Evolutionary conservation across 2,797 vertebrate species (phyloP).

Genomic region (Heterohyrax brucei): DNA sequence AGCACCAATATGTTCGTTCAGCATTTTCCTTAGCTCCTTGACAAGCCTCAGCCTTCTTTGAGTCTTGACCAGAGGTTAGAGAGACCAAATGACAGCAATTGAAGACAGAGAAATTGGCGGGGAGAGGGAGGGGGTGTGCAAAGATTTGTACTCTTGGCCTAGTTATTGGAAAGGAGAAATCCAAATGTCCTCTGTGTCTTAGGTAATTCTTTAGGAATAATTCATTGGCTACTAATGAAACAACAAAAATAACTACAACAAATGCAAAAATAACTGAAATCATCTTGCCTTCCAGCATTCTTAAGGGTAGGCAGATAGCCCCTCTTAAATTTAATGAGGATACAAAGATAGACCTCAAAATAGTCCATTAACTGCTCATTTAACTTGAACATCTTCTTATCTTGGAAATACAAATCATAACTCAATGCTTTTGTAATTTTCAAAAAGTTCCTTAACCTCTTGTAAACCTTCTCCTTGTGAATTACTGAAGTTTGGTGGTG

Average conservation of each 20-base stretch:
- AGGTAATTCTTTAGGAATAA: slow-evolving; percentile 75
- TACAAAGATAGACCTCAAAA: slow-evolving; percentile 32
- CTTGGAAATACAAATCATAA: slow-evolving; percentile 69
- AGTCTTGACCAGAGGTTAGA: not conserved
- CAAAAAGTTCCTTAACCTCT: slow-evolving; percentile 53
- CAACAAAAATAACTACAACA: slow-evolving; percentile 60
- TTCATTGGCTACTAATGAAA: slow-evolving; percentile 69
- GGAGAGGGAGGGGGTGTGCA: not conserved
- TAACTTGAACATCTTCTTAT: slow-evolving; percentile 72
- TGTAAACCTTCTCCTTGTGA: not conserved
- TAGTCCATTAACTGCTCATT: slow-evolving; percentile 67
- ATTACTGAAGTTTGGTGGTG: not conserved
- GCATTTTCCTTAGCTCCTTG: not conserved
- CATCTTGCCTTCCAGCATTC: slow-evolving; percentile 47
- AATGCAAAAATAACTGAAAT: slow-evolving; percentile 59
- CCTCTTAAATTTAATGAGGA: slow-evolving; percentile 56
- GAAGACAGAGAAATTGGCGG: slow-evolving; percentile 36
- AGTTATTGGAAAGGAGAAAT: slow-evolving; percentile 52
- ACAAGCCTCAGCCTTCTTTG: not conserved
- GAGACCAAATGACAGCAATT: not conserved
- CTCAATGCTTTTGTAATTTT: slow-evolving; percentile 53
- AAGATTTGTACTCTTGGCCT: slow-evolving; percentile 5
- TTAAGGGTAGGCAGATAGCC: not conserved
- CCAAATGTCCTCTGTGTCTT: slow-evolving; percentile 24
- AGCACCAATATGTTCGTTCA: rapidly evolving